phyloP scores from a whole-genome alignment of 2,113 vertebrate genomes.

The Catharus minimus region DNA sequence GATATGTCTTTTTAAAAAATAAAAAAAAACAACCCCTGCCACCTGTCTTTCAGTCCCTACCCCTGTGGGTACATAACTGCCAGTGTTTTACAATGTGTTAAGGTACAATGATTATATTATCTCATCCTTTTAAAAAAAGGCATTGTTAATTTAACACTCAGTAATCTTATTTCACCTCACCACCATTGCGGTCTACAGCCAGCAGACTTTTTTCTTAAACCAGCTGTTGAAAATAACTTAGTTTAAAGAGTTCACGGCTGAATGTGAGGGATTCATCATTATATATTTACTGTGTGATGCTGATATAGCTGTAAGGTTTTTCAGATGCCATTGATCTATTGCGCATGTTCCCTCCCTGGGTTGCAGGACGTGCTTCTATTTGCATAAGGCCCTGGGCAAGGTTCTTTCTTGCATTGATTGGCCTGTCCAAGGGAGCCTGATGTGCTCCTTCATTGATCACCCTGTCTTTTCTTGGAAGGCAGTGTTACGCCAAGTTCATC shows the following conservation, averaged over 20 bases:
- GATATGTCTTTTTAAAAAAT: not conserved
- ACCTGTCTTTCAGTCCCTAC: not conserved
- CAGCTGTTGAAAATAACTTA: conserved; percentile 79
- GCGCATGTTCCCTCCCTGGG: conserved; percentile 93
- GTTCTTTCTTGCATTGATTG: conserved; percentile 99
- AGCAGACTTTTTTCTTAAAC: conserved; percentile 47
- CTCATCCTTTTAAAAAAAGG: not conserved
- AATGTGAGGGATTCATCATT: conserved; percentile 90
- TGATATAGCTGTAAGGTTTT: conserved; percentile 96
- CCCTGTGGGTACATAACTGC: not conserved
- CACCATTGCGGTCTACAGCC: conserved; percentile 39
- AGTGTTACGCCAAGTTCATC: conserved; percentile 93
- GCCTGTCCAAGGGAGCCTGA: conserved; percentile 95
- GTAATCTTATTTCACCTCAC: not conserved
- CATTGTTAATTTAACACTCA: conserved; percentile 48
- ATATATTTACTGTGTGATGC: conserved; percentile 94
- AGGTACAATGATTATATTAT: conserved; percentile 43
- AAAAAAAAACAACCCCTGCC: not conserved
- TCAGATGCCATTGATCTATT: conserved; percentile 95
- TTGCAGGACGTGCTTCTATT: conserved; percentile 95
- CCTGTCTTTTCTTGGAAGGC: conserved; percentile 91
- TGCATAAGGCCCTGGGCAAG: conserved; percentile 99
- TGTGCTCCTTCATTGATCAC: conserved; percentile 96
- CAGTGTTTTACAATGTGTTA: not conserved
- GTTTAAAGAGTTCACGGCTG: conserved; percentile 84